Evolutionary conservation across 2,797 vertebrate species (phyloP), one percentile per base, ranked within the genome.

Genomic region (Pangasius larnaudii): DNA sequence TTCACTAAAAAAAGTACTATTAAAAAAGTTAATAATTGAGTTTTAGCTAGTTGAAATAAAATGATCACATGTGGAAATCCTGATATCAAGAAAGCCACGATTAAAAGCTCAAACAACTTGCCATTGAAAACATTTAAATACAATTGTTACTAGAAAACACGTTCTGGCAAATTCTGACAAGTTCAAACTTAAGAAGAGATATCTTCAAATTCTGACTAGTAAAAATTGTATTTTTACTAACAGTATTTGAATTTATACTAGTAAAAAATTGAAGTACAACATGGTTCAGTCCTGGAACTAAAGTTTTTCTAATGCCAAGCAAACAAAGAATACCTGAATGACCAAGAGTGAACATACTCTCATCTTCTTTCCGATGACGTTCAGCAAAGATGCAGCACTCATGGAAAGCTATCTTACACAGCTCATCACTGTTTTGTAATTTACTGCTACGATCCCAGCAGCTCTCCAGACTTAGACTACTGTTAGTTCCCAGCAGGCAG

Each of bases 401-500:
- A 2, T 0, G 4, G 83, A 89, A 91, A 0, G 51, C 90, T 5
- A 74, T 22, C 0, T 0, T 18, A 84, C 95, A 95, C 0, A 1
- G 4, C 1, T 0, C 33, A 27, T 33, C 14, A 16, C 7, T 27
- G 2, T 0, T 77, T 19, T 36, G 33, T 11, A 92, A 6, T 16
- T 95, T 92, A 0, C 36, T 86, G 5, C 93, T 89, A 80, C 96
- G 92, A 0, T 92, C 53, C 0, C 0, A 19, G 88, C 97, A 97
- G 5, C 82, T 93, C 27, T 96, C 93, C 1, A 78, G 3, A 0
- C 91, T 18, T 0, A 94, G 94, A 0, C 90, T 93, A 1, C 0
- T 78, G 7, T 0, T 56, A n/a, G 96, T 94, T 42, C 97, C 98
- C 0, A 4, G 0, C 0, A n/a, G 19, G 89, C 98, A 98, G 90